phyloP scores from a whole-genome alignment of 2,888 invertebrate species.

The Hypercompe scribonia region DNA sequence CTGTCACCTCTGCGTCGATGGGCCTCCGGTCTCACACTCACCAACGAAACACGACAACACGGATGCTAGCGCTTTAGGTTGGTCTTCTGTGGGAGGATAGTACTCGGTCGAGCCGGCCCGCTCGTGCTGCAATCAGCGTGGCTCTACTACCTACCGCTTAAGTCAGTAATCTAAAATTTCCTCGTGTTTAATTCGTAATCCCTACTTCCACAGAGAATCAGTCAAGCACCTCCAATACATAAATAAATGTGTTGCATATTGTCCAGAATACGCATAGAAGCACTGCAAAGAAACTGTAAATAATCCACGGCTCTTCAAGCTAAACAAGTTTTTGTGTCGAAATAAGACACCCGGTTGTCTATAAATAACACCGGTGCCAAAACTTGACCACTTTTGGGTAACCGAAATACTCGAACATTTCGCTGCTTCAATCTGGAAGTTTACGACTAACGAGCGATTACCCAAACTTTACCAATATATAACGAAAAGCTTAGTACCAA shows the following conservation, averaged over 20 bases:
- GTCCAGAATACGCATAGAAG: background rate
- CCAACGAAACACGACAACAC: too few species aligned
- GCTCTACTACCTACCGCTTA: too few species aligned
- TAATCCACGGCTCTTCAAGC: background rate
- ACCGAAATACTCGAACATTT: conserved; percentile 29
- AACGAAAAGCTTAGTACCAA: background rate
- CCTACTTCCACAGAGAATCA: too few species aligned
- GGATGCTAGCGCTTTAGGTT: too few species aligned
- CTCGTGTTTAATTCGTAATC: too few species aligned
- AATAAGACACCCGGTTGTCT: conserved; percentile 30
- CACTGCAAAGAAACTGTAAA: background rate
- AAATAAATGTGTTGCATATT: background rate
- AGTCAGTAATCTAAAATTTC: too few species aligned
- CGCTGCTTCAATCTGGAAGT: conserved; percentile 25
- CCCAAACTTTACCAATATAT: conserved; percentile 44
- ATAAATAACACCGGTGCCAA: conserved; percentile 43
- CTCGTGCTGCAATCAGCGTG: too few species aligned
- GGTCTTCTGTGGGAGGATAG: too few species aligned
- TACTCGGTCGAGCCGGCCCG: too few species aligned
- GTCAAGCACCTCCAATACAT: background rate
- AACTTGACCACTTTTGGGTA: conserved; percentile 39
- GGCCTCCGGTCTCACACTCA: too few species aligned
- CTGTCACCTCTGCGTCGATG: too few species aligned
- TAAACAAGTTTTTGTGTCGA: conserved; percentile 29
- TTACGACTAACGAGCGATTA: conserved; percentile 30